A percentile compares a stretch with the other conserved stretches of the same genome.
phyloP scores from a whole-genome alignment of 1,140 invertebrate genomes.

The Neotoxoptera formosana region DNA sequence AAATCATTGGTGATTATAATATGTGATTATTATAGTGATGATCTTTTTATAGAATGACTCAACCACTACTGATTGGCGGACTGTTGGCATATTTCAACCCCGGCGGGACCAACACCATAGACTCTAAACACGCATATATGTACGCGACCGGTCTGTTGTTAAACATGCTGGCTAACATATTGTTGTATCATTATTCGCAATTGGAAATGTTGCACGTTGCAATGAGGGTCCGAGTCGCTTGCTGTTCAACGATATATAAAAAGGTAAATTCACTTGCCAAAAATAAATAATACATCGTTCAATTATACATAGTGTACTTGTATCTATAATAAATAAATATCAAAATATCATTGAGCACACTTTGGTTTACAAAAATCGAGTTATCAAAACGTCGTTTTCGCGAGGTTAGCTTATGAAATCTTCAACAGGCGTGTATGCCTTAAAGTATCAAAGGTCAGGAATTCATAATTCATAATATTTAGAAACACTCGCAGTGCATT shows the following conservation, averaged over 20 bases:
- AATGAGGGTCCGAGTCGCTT: conserved; percentile 10
- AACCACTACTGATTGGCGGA: conserved; percentile 76
- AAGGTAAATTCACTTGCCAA: neutral
- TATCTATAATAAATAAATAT: neutral
- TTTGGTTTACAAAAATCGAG: too few species aligned
- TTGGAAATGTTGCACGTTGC: neutral
- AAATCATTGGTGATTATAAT: too few species aligned
- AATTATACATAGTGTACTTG: neutral
- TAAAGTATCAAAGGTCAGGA: too few species aligned
- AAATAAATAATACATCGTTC: neutral
- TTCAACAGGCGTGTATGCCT: too few species aligned
- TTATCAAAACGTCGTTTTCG: too few species aligned
- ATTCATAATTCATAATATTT: too few species aligned
- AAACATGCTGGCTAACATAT: conserved; percentile 73
- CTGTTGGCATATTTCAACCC: conserved; percentile 75
- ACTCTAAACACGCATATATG: conserved; percentile 68
- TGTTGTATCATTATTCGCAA: conserved; percentile 78
- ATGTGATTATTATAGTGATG: too few species aligned
- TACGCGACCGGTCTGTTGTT: conserved; percentile 74
- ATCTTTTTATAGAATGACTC: conserved; percentile 66
- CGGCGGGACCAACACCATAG: conserved; percentile 61
- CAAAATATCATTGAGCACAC: neutral
- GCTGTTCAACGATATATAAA: neutral
- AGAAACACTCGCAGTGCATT: too few species aligned
- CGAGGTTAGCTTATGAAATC: too few species aligned